Base-by-base conservation (phyloP, 2,888 invertebrate genomes). In the Lissocephala sabroskyi region DNA sequence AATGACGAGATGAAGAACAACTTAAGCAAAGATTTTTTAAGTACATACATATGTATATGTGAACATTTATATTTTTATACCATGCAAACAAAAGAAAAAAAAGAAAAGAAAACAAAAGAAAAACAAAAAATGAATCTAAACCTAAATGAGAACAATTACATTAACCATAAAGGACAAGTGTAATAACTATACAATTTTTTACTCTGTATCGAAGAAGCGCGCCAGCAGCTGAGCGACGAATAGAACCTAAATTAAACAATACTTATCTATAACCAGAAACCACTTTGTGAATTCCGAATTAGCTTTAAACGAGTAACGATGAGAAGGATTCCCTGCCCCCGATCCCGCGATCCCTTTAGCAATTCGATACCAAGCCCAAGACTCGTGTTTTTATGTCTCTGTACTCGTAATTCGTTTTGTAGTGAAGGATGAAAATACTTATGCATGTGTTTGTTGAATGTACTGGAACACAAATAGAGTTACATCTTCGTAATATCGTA, bases 21-120 rank as follows among this genome's bases (percentile, higher is more conserved):
- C 57, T 59, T 54, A 59, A 55, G 68, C 51, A 53, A 58, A 49
- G 49, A 59, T 56, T 73, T 70, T 66, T 66, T 62, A 70, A 59
- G 59, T 59, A 68, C 36, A 57, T 59, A 68, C 36, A 47, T 36
- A 45, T 19, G 30, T 14, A 41, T 53, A 74, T 74, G 66, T 62
- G 59, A 70, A 65, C 68, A 67, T 73, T 76, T 76, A 73, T 74
- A 76, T 78, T 79, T 73, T 62, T 75, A 75, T 63, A 73, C 67
- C 74, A 78, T 65, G 64, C 56, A 56, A 71, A 59, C 56, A 71
- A 64, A 60, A 52, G 49, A 53, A 41, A 52, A 50, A 52, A 50
- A 65, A 66, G 37, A 62, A 23, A 14, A 42, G 45, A 59, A 44
- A 52, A 44, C 35, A 40, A 49, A 44, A 41, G 18, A 26, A 53